A percentile compares a stretch with the other conserved stretches of the same genome.
Evolutionary conservation across 37 sponge, comb jelly and placozoan genomes (phyloP).

Genomic region (Spongilla lacustris): DNA sequence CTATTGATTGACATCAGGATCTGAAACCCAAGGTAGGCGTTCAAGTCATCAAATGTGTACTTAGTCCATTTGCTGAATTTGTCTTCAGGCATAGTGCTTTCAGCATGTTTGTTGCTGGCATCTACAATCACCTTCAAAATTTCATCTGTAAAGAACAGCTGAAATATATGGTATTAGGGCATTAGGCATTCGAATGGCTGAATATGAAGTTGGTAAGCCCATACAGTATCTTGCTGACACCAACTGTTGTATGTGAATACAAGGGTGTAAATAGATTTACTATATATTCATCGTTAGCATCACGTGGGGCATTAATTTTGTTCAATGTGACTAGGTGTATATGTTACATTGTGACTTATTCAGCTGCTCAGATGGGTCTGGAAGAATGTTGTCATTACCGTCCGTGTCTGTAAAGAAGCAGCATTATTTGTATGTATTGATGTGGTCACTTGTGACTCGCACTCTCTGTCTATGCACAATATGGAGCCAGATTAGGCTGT

Average conservation of each 20-base stretch:
- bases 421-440: neutral
- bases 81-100: constrained; percentile 12
- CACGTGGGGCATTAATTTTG: neutral
- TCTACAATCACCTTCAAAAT: constrained; percentile 15
- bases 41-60: constrained; percentile 3
- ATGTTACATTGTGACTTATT: neutral
- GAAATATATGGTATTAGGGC: constrained; percentile 7
- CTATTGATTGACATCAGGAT: constrained; percentile 25
- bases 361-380: neutral
- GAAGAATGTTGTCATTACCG: neutral
- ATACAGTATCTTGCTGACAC: neutral
- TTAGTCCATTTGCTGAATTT: neutral
- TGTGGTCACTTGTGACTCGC: neutral
- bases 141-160: constrained; percentile 24
- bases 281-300: neutral
- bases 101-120: constrained; percentile 37
- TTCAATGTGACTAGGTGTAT: neutral
- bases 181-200: constrained; percentile 15
- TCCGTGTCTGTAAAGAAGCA: neutral
- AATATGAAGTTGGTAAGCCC: neutral
- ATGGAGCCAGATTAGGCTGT: too few relatives aligned
- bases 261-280: neutral
- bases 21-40: constrained; percentile 29
- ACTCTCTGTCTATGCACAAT: neutral
- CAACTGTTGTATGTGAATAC: neutral